phyloP scores from a whole-genome alignment of 2,113 vertebrate species.

The Peromyscus maniculatus region DNA sequence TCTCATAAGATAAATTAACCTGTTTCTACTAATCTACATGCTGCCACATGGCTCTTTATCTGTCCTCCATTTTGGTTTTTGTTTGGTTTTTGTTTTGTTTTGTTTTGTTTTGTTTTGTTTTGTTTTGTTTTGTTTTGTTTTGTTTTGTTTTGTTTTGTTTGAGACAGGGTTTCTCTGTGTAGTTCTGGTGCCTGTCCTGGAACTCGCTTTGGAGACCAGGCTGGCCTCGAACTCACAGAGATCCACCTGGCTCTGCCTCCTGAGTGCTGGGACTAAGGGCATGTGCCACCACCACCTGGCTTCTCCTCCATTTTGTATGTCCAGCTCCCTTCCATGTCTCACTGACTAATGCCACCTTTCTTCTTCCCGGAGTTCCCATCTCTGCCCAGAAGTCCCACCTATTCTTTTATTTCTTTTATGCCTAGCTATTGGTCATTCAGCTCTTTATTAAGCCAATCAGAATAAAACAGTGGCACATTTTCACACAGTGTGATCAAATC shows the following conservation, averaged over 20 bases:
- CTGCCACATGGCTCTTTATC: not conserved
- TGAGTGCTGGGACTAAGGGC: no score
- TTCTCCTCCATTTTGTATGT: not conserved
- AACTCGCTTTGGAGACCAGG: no score
- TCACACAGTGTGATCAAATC: not conserved
- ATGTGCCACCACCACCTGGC: no score
- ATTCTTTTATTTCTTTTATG: not conserved
- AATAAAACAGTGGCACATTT: not conserved
- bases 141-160: no score
- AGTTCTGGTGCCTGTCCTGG: no score
- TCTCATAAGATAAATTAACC: not conserved
- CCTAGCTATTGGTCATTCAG: not conserved
- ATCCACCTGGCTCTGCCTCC: no score
- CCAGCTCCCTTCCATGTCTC: not conserved
- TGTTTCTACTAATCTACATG: not conserved
- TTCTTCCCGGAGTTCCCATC: not conserved
- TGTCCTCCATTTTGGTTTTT: not conserved
- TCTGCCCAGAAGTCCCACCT: not conserved
- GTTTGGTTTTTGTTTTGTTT: no score
- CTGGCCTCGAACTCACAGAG: no score
- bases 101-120: no score
- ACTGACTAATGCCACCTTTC: not conserved
- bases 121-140: no score
- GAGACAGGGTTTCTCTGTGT: no score
- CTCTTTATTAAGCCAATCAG: not conserved